A percentile compares a stretch with the other conserved stretches of the same genome.
Conservation (phyloP, 2,888 invertebrate species). For the Pasiphila rectangulata region DNA sequence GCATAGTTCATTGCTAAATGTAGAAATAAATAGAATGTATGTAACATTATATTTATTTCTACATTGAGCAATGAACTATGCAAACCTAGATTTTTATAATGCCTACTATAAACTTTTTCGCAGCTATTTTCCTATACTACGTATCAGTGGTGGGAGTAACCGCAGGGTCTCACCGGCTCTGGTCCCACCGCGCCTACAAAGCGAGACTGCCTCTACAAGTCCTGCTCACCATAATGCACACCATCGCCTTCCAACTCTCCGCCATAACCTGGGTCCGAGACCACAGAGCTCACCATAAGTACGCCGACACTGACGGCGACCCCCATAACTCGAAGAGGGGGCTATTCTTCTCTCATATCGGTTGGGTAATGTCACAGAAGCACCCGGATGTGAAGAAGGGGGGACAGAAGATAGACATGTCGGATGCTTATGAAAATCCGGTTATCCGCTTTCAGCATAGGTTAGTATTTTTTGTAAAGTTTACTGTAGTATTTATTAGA, state of each 20-base stretch:
- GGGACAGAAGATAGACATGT: conserved; percentile 85
- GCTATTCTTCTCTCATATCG: conserved; percentile 91
- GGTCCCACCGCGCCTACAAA: conserved; percentile 43
- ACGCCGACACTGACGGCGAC: conserved; percentile 88
- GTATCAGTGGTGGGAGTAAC: conserved; percentile 33
- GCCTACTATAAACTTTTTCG: no score
- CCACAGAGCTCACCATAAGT: conserved; percentile 75
- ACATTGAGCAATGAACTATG: no score
- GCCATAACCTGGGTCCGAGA: conserved; percentile 52
- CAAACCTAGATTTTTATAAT: no score
- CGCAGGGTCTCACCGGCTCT: conserved; percentile 43
- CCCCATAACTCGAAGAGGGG: conserved; percentile 89
- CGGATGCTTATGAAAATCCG: conserved; percentile 85
- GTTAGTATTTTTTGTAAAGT: conserved; percentile 67
- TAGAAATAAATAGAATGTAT: no score
- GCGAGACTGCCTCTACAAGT: conserved; percentile 40
- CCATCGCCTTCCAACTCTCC: conserved; percentile 54
- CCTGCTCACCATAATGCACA: conserved; percentile 34
- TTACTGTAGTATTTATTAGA: no score
- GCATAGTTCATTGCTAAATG: no score
- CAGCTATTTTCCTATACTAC: conserved; percentile 14
- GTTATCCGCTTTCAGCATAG: conserved; percentile 86
- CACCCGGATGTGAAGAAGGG: conserved; percentile 87
- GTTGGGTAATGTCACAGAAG: conserved; percentile 88
- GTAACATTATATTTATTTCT: no score